Base-by-base conservation (phyloP, 2,888 invertebrate genomes). In the Diaprepes abbreviatus region DNA sequence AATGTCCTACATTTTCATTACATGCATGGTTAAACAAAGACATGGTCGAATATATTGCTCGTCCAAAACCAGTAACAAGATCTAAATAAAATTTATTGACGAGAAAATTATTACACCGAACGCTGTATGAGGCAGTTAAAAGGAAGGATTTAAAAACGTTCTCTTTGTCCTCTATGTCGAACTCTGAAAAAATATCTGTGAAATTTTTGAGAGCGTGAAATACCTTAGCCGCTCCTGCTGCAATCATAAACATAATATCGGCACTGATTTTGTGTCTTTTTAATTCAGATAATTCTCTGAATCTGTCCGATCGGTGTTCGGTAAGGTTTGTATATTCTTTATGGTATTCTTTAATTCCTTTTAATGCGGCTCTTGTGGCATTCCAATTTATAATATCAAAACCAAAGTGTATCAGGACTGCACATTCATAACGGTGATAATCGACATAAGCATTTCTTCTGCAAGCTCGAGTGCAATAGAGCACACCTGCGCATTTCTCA, bases 341-440 rank as follows among this genome's bases (percentile, higher is more conserved):
- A 80, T 69, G 82, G 74, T 69, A 85, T 79, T 74, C 82, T 77
- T 76, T 83, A 81, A 33, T 86, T 0, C 88, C 87, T 14, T 83
- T 78, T 12, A 89, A 76, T 2, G 86, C 86, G 1, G 89, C 87
- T 77, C 91, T 87, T 17, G 14, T 36, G 3, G 35, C 54, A 54
- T 1, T 36, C 33, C 36, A 54, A 12, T 35, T 17, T 35, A 54
- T 54, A 10, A 36, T 17, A 9, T 54, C 54, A 7, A 12, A 35
- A 17, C 36, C 35, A 19, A 36, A 35, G 35, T 54, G 33, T 35
- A 7, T 6, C 0, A 54, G 17, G 14, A 54, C 10, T 2, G 12
- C 6, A 17, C 95, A 95, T 85, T 95, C 95, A 71, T 89, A 86
- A 71, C 86, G 85, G 82, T 97, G 96, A 81, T 91, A 93, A 17